Evolutionary conservation across 2,113 vertebrate species (phyloP).

Genomic region (Phaetusa simplex): DNA sequence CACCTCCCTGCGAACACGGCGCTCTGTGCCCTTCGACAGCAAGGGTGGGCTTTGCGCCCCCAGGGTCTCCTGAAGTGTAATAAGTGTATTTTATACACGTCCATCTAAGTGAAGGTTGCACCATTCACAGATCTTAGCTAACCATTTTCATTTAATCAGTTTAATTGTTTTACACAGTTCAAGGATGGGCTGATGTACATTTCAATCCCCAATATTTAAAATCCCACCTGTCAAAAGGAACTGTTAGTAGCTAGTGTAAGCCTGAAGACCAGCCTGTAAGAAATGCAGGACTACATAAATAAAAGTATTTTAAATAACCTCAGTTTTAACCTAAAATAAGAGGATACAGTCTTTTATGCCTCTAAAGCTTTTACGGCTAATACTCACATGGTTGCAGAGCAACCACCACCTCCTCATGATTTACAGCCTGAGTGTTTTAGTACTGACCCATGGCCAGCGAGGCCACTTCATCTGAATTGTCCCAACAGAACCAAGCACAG

Average conservation of each 20-base stretch:
- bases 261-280: not conserved
- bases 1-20: not conserved
- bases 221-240: not conserved
- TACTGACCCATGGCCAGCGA: not conserved
- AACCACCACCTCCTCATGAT: not conserved
- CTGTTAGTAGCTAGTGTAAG: not conserved
- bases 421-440: not conserved
- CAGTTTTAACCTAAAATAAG: not conserved
- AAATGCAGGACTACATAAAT: not conserved
- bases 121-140: not conserved
- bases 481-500: not conserved
- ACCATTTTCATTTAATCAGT: not conserved
- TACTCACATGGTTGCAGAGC: not conserved
- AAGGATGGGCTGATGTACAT: not conserved
- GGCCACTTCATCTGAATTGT: not conserved
- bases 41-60: not conserved
- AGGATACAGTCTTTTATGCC: not conserved
- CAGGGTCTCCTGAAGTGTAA: not conserved
- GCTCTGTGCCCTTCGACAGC: accelerated
- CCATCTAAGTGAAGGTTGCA: not conserved
- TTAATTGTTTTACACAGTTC: not conserved
- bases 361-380: not conserved
- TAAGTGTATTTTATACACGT: not conserved
- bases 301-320: not conserved
- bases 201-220: not conserved